phyloP scores from a whole-genome alignment of 92 coral and sea anemone genomes.

The Zoanthus solanderi region DNA sequence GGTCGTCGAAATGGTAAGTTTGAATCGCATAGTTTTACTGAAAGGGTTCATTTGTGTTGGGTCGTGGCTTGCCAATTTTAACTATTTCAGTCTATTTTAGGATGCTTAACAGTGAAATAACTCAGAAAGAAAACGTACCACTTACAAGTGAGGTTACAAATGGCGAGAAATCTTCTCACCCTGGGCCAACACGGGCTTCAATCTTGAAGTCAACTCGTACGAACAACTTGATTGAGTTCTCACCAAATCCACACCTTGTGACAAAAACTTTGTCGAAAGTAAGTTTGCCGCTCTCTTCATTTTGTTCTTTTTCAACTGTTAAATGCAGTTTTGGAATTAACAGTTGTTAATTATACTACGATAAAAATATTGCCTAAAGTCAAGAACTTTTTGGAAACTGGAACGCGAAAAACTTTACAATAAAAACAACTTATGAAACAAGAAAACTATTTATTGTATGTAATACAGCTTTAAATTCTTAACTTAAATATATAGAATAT shows the following conservation, averaged over 20 bases:
- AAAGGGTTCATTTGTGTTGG: neutral
- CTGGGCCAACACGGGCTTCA: constrained; percentile 8
- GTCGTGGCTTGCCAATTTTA: constrained; percentile 8
- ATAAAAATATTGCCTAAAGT: neutral
- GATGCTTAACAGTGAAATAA: constrained; percentile 60
- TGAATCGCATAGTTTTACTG: constrained; percentile 63
- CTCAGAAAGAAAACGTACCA: constrained; percentile 76
- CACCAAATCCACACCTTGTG: constrained; percentile 8
- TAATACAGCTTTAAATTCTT: neutral
- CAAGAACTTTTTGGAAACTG: neutral
- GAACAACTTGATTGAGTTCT: constrained; percentile 20
- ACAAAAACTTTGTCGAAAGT: constrained; percentile 33
- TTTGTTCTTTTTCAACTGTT: neutral
- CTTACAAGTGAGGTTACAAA: constrained; percentile 52
- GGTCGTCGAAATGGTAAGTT: constrained; percentile 90
- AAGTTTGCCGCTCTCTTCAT: neutral
- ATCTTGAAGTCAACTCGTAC: constrained; percentile 42
- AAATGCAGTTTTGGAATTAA: neutral
- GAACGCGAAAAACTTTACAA: neutral
- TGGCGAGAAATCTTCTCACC: constrained; percentile 44
- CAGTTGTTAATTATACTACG: neutral
- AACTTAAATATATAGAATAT: neutral
- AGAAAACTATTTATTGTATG: too few species aligned
- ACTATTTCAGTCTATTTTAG: constrained; percentile 61
- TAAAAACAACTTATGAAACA: neutral